Base-by-base conservation (phyloP, 2,797 vertebrate species). In the Numenius phaeopus region DNA sequence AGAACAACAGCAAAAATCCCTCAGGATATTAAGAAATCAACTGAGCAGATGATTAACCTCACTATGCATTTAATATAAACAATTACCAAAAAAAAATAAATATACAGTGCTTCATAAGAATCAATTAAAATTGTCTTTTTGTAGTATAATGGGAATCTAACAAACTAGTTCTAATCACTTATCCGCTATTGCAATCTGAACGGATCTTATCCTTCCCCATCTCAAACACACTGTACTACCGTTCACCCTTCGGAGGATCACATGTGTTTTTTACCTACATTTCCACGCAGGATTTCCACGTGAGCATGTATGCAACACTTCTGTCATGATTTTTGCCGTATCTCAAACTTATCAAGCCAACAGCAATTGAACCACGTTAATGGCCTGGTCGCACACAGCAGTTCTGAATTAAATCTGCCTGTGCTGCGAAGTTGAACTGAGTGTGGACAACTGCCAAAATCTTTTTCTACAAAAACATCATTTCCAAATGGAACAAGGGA, bases 11-110 rank as follows among this genome's bases (percentile, higher is more conserved):
- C 24, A 89, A 84, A 84, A 92, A 89, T 80, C 96, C 94, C 90
- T 69, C 61, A 86, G 95, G 96, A 86, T 78, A 89, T 96, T 83
- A 91, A 88, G 44, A 89, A 93, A 94, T 83, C 80, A 95, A n/a
- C 85, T 84, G 58, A 86, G 85, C 79, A 85, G 67, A 89, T 93
- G 90, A 87, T 85, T 94, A 94, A 91, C 87, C 76, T 95, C 66
- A 40, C 80, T 89, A 90, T 92, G 88, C 91, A 79, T 77, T 94
- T 94, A 90, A 94, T 79, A 92, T 72, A 94, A 97, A 89, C 77
- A 94, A 86, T 92, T 96, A 96, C 67, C 66, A 61, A 97, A 76
- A 76, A 95, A 84, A 83, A 76, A 76, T 95, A 84, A 83, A 71
- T 29, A 92, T 83, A 91, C 85, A 92, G 37, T 22, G 67, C 58